phyloP scores from a whole-genome alignment of 2,797 vertebrate species.

The Columba guinea region DNA sequence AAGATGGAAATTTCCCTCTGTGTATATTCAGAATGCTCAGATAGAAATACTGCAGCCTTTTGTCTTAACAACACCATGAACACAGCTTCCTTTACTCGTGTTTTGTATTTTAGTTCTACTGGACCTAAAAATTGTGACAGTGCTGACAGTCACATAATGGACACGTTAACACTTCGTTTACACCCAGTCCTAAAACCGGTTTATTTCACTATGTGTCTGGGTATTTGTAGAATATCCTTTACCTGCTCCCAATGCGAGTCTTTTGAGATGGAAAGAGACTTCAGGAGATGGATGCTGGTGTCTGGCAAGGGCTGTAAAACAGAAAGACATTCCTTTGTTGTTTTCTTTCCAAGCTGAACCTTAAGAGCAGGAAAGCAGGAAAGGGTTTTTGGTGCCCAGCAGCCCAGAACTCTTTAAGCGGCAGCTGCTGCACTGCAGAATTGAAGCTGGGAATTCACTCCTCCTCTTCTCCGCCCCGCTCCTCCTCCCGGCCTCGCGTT shows the following conservation, averaged over 20 bases:
- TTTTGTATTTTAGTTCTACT: background rate
- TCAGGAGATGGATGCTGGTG: background rate
- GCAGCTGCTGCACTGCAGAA: conserved; percentile 66
- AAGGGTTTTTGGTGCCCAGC: background rate
- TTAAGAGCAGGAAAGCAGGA: background rate
- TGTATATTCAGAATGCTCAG: background rate
- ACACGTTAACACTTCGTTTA: background rate
- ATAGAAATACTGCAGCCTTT: background rate
- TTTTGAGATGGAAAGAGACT: background rate
- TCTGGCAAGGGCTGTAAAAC: background rate
- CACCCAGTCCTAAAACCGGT: background rate
- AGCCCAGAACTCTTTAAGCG: background rate
- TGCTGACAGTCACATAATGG: background rate
- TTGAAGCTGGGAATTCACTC: conserved; percentile 33
- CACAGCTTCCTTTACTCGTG: background rate
- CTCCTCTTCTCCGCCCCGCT: conserved; percentile 23
- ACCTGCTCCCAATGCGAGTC: background rate
- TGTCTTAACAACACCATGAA: background rate
- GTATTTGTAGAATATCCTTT: background rate
- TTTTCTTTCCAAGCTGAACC: background rate
- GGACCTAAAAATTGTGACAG: background rate
- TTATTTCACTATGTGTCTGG: background rate
- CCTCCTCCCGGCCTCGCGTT: conserved; percentile 27
- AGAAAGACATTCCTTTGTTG: background rate
- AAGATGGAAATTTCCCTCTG: background rate